Base-by-base conservation (phyloP, 2,888 invertebrate species). In the Amblyteles armatorius region DNA sequence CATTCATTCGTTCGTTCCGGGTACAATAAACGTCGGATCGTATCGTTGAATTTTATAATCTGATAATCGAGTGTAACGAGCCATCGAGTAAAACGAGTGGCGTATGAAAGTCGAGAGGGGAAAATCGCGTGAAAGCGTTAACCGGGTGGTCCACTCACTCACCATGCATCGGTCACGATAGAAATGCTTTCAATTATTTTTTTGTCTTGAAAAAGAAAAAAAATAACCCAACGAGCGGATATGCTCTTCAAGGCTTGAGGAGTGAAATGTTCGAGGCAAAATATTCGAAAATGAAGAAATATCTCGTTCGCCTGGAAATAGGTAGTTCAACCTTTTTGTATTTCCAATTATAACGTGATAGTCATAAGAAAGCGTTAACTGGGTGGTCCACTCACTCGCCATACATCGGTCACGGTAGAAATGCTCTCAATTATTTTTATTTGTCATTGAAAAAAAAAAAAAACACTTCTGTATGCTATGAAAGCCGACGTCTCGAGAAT, bases 1-100 rank as follows among this genome's bases (percentile, higher is more conserved):
- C 74, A 74, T 81, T 80, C 68, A 50, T 80, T 68, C 57, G 57
- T 81, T 74, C 74, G 67, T 81, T 81, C 68, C 74, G 74, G 73
- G 6, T 69, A 74, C 80, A 57, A 80, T 60, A 60, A 73, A 67
- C 48, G 73, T 74, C 57, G 11, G 40, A 55, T 40, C n/a, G 11
- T 4, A 19, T 26, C n/a, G 48, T 22, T 26, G 73, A 36, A 40
- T 74, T 81, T 81, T 68, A 36, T 60, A 74, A 74, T 74, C 55
- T 55, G 55, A 36, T 60, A 48, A 76, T 74, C 74, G 68, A 68
- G 33, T 19, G 44, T 48, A 48, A 57, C 55, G 68, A 68, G 48
- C 48, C 33, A 48, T 68, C 29, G 19, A 44, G 22, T 9, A 13
- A 36, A n/a, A 26, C n/a, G 40, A 22, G n/a, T 36, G 71, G 79